Evolutionary conservation across 2,888 invertebrate species (phyloP).

Genomic region (Plebejus melissa): DNA sequence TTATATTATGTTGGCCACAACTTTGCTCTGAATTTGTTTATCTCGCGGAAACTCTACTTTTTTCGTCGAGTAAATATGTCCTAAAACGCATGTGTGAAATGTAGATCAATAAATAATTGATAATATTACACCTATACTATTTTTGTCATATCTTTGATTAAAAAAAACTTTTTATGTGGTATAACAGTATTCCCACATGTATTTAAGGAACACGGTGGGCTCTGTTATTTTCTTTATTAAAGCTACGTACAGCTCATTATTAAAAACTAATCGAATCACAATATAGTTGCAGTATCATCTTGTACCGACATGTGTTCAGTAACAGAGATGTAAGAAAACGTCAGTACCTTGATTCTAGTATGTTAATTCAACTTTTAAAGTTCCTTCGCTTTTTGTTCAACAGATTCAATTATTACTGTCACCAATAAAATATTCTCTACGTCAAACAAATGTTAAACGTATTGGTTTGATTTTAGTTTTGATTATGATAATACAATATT

Average conservation of each 20-base stretch:
- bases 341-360: not conserved
- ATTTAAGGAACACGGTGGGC: not conserved
- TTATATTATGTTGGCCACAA: too few species aligned
- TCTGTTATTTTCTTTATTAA: not conserved
- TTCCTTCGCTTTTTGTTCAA: not conserved
- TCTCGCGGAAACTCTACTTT: too few species aligned
- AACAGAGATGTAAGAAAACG: constrained; percentile 33
- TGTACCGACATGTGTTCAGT: constrained; percentile 22
- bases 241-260: not conserved
- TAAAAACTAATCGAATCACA: constrained; percentile 14
- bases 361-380: not conserved
- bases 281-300: not conserved
- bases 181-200: not conserved
- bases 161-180: not conserved
- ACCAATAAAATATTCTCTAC: too few species aligned
- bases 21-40: too few species aligned
- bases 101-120: too few species aligned
- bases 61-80: too few species aligned
- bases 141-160: not conserved
- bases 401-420: not conserved
- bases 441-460: too few species aligned
- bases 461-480: too few species aligned
- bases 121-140: too few species aligned
- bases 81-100: too few species aligned
- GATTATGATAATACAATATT: too few species aligned